Base-by-base conservation (phyloP, 2,113 vertebrate species). In the Pungitius pungitius region DNA sequence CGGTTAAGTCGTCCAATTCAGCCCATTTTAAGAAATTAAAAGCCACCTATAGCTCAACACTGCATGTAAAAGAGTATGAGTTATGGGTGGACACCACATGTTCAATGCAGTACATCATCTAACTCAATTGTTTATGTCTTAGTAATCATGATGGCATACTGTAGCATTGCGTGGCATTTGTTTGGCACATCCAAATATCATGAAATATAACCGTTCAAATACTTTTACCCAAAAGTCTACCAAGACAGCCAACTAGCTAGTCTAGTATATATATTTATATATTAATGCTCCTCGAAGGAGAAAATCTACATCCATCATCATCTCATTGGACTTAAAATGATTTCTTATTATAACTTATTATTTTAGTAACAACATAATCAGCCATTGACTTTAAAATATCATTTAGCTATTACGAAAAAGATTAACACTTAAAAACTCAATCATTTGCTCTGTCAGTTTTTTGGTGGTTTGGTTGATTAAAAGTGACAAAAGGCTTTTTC, bases 21-120 rank as follows among this genome's bases (percentile, higher is more conserved):
- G 20, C 74, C 58, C 3, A 9, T 69, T 69, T 72, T 70, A 77
- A 81, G 70, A 24, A 17, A 20, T 62, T 73, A 73, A 86, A 78
- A 69, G 80, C 49, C 79, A 81, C 22, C 59, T 43, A n/a, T 51
- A 60, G 58, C 33, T 37, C 18, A 35, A 43, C 15, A 39, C 17
- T 27, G 9, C 69, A 33, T 2, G 12, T 26, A 68, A 68, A 64
- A 67, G 17, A 73, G 63, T 35, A n/a, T 45, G 22, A 63, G 59
- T 54, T 66, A 60, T 55, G 51, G n/a, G 6, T 35, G 1, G 35
- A 59, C 6, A 14, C 8, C 26, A 22, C 20, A 54, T 15, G 51
- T 13, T 15, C 24, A 39, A 58, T 18, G 8, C 18, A 17, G 55
- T 20, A 30, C 27, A 15, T 56, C 18, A 35, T 57, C 27, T 33